Percentiles rank a stretch among this genome's conserved stretches.
phyloP scores from a whole-genome alignment of 2,888 invertebrate genomes.

The Bimastos eiseni region DNA sequence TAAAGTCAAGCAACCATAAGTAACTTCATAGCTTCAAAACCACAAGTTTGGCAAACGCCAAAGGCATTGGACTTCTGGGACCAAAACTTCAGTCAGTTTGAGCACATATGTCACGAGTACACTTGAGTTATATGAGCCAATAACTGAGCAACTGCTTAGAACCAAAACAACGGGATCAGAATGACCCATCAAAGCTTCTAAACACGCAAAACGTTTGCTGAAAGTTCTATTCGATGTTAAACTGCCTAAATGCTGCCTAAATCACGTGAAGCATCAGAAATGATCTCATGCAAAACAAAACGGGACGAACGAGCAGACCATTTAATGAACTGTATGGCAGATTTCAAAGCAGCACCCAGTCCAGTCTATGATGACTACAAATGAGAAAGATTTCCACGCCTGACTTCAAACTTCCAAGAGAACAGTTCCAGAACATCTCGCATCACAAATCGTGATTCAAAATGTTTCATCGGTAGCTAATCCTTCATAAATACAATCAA shows the following conservation, averaged over 20 bases:
- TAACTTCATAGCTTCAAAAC: neutral
- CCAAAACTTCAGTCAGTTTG: neutral
- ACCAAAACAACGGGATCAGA: neutral
- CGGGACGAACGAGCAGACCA: neutral
- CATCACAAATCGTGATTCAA: neutral
- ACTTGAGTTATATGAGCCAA: neutral
- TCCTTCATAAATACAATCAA: too few relatives aligned
- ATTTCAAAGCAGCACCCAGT: neutral
- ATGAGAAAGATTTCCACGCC: too few relatives aligned
- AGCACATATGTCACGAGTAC: neutral
- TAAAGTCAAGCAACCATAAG: neutral
- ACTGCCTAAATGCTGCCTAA: constrained; percentile 13
- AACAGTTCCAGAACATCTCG: neutral
- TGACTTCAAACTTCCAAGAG: neutral
- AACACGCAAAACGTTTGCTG: neutral
- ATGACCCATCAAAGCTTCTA: neutral
- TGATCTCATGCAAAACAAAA: neutral
- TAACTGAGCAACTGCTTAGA: neutral
- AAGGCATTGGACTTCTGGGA: neutral
- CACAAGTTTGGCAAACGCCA: neutral
- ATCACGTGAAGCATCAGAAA: neutral
- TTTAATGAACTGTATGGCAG: neutral
- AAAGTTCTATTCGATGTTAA: neutral
- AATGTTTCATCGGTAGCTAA: neutral
- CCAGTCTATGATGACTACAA: neutral